Percentiles rank a stretch among this genome's conserved stretches.
These are phyloP conservation scores for Clanis bilineata DNA, from an alignment of 2,888 invertebrate genomes.

Conservation along the genomic window DNA sequence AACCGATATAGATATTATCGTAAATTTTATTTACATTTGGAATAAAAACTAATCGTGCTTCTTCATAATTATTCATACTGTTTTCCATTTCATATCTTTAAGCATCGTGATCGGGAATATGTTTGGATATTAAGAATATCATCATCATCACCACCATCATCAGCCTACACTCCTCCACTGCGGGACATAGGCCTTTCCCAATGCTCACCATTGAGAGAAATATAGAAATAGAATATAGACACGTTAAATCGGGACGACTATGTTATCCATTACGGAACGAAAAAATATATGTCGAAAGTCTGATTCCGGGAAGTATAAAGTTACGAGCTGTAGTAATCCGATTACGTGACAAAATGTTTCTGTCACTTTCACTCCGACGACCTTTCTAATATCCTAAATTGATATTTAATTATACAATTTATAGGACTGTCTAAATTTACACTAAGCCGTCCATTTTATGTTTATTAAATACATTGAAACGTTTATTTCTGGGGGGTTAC, in stretches of 20 bases:
- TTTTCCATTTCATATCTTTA: no score
- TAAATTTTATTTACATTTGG: not conserved
- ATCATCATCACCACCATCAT: no score
- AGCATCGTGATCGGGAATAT: no score
- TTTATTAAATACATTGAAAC: not conserved
- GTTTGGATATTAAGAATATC: no score
- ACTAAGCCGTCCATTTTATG: not conserved
- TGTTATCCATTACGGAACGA: slow-evolving; percentile 22
- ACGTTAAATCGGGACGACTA: not conserved
- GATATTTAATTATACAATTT: slow-evolving; percentile 45
- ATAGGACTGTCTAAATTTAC: slow-evolving; percentile 27
- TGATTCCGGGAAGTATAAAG: slow-evolving; percentile 39
- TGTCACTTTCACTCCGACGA: slow-evolving; percentile 38
- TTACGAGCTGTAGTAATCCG: slow-evolving; percentile 54
- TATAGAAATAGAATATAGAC: not conserved
- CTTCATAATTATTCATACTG: no score
- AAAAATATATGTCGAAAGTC: slow-evolving; percentile 33
- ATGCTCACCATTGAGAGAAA: no score
- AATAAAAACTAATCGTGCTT: no score
- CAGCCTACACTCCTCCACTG: no score
- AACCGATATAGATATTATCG: no score
- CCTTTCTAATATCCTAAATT: slow-evolving; percentile 51
- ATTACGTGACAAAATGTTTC: slow-evolving; percentile 59
- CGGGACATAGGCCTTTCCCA: no score
- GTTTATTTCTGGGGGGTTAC: not conserved